Conservation (phyloP, 2,888 invertebrate genomes). For the Nephrotoma guestfalica region DNA sequence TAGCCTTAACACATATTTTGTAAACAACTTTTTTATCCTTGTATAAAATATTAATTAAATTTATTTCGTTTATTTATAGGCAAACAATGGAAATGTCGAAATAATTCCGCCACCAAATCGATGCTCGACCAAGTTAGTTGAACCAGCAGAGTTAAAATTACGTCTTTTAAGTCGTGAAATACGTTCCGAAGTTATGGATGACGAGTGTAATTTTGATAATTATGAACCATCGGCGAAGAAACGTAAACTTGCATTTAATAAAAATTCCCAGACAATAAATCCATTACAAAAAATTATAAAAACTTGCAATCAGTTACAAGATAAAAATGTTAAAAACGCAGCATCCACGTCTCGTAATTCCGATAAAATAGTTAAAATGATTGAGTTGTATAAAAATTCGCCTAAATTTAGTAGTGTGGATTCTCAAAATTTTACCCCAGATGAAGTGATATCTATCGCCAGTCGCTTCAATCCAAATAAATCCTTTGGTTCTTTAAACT, state of each 20-base stretch:
- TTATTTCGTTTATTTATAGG: not conserved
- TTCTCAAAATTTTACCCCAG: not conserved
- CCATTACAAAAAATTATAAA: not conserved
- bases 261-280: not conserved
- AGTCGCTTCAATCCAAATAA: not conserved
- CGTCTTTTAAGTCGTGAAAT: not conserved
- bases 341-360: not conserved
- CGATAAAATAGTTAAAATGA: not conserved
- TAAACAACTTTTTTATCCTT: not conserved
- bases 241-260: not conserved
- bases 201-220: not conserved
- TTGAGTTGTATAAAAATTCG: not conserved
- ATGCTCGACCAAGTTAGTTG: not conserved
- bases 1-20: no score
- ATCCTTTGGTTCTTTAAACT: not conserved
- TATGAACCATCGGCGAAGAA: not conserved
- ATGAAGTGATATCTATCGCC: not conserved
- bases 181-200: not conserved
- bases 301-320: not conserved
- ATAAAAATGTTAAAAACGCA: not conserved
- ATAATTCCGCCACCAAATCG: not conserved
- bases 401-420: not conserved
- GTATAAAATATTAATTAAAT: not conserved
- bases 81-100: not conserved
- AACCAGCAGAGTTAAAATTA: not conserved